Evolutionary conservation across 2,113 vertebrate species (phyloP).

Genomic region (Ranitomeya imitator): DNA sequence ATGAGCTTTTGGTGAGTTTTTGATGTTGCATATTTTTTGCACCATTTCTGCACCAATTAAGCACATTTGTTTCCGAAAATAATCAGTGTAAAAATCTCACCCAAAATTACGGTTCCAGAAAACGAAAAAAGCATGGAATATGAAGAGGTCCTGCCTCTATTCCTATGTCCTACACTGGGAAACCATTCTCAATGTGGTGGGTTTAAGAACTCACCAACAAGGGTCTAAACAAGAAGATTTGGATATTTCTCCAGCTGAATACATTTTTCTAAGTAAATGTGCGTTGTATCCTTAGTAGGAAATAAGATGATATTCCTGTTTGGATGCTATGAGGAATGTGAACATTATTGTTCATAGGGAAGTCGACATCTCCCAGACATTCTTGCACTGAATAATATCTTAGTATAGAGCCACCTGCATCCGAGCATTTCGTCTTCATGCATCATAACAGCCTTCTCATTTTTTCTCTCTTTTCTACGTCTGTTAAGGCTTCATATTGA

Average conservation of each 20-base stretch:
- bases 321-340: neutral
- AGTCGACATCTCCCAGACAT: constrained; percentile 65
- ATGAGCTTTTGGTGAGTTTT: no score
- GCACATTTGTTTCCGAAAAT: no score
- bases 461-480: constrained; percentile 68
- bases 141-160: neutral
- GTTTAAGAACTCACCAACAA: no score
- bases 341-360: constrained; percentile 55
- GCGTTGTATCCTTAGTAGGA: neutral
- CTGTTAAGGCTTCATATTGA: constrained; percentile 42
- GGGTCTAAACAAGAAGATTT: neutral
- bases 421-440: constrained; percentile 61
- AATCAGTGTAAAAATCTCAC: no score
- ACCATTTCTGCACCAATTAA: no score
- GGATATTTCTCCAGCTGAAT: neutral
- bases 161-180: neutral
- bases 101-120: neutral
- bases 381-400: constrained; percentile 57
- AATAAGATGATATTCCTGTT: constrained; percentile 17
- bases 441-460: constrained; percentile 61
- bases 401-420: constrained; percentile 79
- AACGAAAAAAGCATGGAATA: neutral
- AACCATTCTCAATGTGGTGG: no score
- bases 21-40: no score
- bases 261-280: neutral